These are phyloP conservation scores for Diprion similis DNA, from an alignment of 1,140 invertebrate genomes.

Conservation along the genomic window DNA sequence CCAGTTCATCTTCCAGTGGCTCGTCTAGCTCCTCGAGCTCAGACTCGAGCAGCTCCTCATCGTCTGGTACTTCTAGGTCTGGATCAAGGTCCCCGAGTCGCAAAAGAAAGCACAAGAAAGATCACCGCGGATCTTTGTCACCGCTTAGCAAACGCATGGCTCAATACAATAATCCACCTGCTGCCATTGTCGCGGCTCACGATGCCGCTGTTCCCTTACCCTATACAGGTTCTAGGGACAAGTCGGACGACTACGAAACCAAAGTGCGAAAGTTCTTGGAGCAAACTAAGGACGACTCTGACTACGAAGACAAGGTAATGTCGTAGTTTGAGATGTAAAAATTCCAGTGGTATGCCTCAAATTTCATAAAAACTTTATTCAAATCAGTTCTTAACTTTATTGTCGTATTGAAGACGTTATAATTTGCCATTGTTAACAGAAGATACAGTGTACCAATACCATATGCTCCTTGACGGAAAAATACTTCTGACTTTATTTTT, in stretches of 20 bases:
- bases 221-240: slow-evolving; percentile 61
- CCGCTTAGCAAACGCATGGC: slow-evolving; percentile 83
- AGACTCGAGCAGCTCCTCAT: slow-evolving; percentile 63
- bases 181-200: slow-evolving; percentile 60
- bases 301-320: slow-evolving; percentile 78
- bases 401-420: too few species aligned
- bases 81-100: slow-evolving; percentile 64
- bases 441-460: too few species aligned
- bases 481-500: too few species aligned
- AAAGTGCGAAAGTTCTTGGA: slow-evolving; percentile 79
- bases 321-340: not conserved
- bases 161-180: slow-evolving; percentile 59
- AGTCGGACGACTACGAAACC: slow-evolving; percentile 70
- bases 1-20: slow-evolving; percentile 70
- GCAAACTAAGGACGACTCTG: slow-evolving; percentile 81
- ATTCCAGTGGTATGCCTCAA: not conserved
- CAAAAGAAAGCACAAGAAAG: slow-evolving; percentile 74
- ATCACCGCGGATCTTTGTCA: slow-evolving; percentile 72
- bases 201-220: slow-evolving; percentile 66
- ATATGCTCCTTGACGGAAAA: too few species aligned
- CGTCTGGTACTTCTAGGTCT: slow-evolving; percentile 70
- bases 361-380: not conserved
- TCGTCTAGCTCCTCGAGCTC: slow-evolving; percentile 66
- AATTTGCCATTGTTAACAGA: too few species aligned
- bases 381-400: too few species aligned